Percentiles rank a stretch among this genome's conserved stretches.
Evolutionary conservation across 1,140 invertebrate genomes (phyloP).

Genomic region (Zeugodacus cucurbitae): DNA sequence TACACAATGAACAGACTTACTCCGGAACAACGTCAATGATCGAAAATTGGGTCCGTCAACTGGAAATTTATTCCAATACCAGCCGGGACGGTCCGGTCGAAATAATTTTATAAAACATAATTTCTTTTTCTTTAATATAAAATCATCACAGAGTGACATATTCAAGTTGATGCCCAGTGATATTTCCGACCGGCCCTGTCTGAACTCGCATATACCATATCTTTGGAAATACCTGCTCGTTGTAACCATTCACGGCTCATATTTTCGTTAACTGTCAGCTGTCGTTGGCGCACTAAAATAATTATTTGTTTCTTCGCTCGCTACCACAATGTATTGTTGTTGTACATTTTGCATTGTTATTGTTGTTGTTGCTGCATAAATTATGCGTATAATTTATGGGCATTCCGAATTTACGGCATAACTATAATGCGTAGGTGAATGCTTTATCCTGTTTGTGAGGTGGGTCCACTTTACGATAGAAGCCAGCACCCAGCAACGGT

Average conservation of each 20-base stretch:
- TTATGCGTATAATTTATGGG: conserved; percentile 40
- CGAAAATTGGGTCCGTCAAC: too few species aligned
- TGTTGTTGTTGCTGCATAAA: conserved; percentile 23
- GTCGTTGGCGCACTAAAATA: conserved; percentile 7
- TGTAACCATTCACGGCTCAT: not conserved
- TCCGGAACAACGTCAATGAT: too few species aligned
- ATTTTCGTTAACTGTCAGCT: conserved; percentile 35
- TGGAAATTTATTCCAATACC: too few species aligned
- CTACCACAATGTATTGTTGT: not conserved
- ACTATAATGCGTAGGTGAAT: conserved; percentile 30
- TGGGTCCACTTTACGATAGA: not conserved
- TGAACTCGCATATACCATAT: too few species aligned
- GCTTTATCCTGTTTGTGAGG: not conserved
- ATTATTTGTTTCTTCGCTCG: conserved; percentile 15
- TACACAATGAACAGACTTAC: too few species aligned
- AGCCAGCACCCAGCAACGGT: not conserved
- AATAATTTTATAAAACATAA: too few species aligned
- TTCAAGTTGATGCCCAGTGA: too few species aligned
- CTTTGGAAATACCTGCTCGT: not conserved
- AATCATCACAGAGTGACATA: too few species aligned
- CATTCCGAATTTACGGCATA: conserved; percentile 16
- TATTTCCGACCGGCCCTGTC: too few species aligned
- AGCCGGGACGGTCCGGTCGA: too few species aligned
- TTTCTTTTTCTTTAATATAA: too few species aligned
- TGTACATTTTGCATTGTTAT: not conserved